These are phyloP conservation scores for Clangula hyemalis DNA, from an alignment of 2,797 vertebrate species.

Conservation along the genomic window DNA sequence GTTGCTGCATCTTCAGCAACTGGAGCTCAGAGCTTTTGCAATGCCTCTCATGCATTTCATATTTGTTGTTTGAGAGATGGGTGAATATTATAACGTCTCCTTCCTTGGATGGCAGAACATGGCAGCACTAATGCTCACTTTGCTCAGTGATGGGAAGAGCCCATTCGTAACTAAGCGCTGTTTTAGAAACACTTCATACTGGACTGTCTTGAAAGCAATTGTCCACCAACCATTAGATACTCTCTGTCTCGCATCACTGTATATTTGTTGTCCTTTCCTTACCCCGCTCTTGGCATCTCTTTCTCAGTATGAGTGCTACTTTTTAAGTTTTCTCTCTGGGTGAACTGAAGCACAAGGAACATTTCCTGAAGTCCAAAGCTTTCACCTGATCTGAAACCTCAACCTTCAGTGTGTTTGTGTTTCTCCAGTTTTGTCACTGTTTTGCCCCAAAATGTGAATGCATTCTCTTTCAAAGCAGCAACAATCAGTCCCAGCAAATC, in stretches of 20 bases:
- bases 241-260: background rate
- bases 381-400: background rate
- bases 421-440: background rate
- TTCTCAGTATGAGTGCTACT: background rate
- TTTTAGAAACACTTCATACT: background rate
- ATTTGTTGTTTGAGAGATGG: background rate
- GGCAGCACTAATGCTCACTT: background rate
- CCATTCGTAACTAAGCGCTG: rapidly evolving
- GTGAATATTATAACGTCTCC: background rate
- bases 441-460: background rate
- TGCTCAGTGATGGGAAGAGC: background rate
- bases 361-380: background rate
- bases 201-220: background rate
- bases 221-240: background rate
- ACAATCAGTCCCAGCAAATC: background rate
- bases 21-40: background rate
- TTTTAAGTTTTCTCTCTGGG: background rate
- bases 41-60: background rate
- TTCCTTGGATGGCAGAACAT: background rate
- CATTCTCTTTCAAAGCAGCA: background rate
- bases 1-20: background rate
- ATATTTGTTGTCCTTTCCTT: background rate
- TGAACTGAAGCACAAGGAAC: background rate
- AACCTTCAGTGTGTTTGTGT: background rate
- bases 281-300: background rate